Conservation (phyloP, 2,113 vertebrate species). For the Festucalex cinctus region DNA sequence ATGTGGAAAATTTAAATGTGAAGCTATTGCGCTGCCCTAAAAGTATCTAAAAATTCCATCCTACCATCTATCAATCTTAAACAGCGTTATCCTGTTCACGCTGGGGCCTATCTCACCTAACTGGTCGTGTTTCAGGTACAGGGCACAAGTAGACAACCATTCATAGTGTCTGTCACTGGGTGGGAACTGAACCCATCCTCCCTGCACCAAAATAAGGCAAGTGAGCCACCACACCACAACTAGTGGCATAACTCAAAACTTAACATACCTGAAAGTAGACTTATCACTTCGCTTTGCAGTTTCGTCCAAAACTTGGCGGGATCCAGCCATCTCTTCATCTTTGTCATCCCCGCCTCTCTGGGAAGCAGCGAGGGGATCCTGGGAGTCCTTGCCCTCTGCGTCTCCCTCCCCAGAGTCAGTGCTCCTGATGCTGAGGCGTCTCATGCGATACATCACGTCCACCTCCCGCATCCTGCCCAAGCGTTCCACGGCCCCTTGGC, state of each 20-base stretch:
- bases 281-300: constrained; percentile 47
- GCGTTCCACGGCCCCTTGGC: constrained; percentile 79
- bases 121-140: no score
- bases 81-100: no score
- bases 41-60: no score
- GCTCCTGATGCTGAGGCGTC: constrained; percentile 82
- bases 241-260: neutral
- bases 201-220: neutral
- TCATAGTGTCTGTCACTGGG: neutral
- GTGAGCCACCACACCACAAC: neutral
- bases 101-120: no score
- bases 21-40: no score
- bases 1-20: no score
- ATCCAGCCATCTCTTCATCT: constrained; percentile 58
- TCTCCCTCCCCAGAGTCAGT: constrained; percentile 78
- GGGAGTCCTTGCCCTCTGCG: constrained; percentile 59
- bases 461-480: constrained; percentile 88
- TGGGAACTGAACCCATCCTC: neutral
- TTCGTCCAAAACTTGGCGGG: constrained; percentile 49
- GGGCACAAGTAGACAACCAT: neutral
- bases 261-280: constrained; percentile 61
- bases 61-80: no score
- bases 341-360: constrained; percentile 60
- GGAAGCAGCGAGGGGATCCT: constrained; percentile 35
- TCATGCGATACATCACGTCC: constrained; percentile 85